These are phyloP conservation scores for Chrysocyon brachyurus DNA, from an alignment of 2,797 vertebrate species.

Conservation along the genomic window DNA sequence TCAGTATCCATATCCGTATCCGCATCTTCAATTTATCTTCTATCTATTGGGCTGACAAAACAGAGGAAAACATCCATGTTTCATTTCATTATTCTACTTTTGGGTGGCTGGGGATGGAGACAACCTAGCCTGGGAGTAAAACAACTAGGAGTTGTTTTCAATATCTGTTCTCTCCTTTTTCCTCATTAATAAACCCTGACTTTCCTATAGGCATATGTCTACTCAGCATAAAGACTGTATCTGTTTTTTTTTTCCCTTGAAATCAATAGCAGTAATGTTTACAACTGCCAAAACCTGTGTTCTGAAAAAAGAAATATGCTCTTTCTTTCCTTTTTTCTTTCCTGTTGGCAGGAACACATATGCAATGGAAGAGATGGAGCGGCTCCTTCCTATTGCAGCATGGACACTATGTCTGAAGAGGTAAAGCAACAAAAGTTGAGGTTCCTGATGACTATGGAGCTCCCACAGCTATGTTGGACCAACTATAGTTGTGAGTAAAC, in stretches of 20 bases:
- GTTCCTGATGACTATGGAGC: fast-evolving
- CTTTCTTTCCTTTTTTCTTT: neutral
- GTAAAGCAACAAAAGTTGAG: neutral
- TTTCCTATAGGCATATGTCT: neutral
- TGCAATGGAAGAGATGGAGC: fast-evolving
- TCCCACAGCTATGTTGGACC: fast-evolving
- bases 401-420: neutral
- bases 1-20: neutral
- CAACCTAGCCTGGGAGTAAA: neutral
- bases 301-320: neutral
- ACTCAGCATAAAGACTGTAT: neutral
- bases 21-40: neutral
- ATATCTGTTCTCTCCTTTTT: neutral
- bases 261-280: neutral
- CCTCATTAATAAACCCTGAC: neutral
- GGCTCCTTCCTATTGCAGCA: fast-evolving
- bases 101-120: neutral
- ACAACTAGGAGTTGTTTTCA: neutral
- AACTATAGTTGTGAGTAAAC: neutral
- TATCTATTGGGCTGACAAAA: neutral
- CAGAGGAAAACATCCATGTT: neutral
- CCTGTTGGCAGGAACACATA: neutral
- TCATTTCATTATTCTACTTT: neutral
- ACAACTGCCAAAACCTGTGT: neutral
- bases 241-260: neutral